phyloP scores from a whole-genome alignment of 2,888 invertebrate species.

The Amphipoea oculea region DNA sequence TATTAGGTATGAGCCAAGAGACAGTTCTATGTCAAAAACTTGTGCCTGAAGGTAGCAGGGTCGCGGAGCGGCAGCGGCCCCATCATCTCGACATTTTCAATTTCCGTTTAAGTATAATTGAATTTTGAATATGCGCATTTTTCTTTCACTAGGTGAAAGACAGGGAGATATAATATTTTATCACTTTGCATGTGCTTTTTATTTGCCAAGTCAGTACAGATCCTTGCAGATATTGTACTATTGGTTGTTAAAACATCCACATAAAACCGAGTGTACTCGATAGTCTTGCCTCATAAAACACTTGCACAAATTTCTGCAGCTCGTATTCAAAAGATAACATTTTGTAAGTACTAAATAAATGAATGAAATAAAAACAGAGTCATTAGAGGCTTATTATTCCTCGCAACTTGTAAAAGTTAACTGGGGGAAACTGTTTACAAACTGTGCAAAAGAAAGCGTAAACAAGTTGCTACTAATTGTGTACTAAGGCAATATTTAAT shows the following conservation, averaged over 20 bases:
- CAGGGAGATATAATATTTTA: slow-evolving; percentile 40
- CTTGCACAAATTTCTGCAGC: neutral
- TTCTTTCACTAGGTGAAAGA: slow-evolving; percentile 54
- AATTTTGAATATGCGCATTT: slow-evolving; percentile 76
- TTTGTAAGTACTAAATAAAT: slow-evolving; percentile 30
- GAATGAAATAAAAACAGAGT: slow-evolving; percentile 42
- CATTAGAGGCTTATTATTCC: slow-evolving; percentile 53
- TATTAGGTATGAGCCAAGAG: slow-evolving; percentile 36
- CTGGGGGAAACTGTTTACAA: slow-evolving; percentile 52
- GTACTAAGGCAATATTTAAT: slow-evolving; percentile 57
- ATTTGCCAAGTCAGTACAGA: slow-evolving; percentile 18
- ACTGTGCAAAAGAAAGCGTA: slow-evolving; percentile 58
- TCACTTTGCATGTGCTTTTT: slow-evolving; percentile 40
- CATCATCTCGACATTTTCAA: slow-evolving; percentile 81
- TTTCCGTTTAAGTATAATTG: slow-evolving; percentile 85
- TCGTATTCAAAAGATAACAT: slow-evolving; percentile 17
- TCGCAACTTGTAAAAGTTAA: slow-evolving; percentile 49
- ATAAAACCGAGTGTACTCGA: neutral
- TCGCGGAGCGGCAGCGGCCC: slow-evolving; percentile 67
- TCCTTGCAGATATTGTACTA: neutral
- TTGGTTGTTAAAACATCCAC: neutral
- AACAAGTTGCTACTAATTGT: slow-evolving; percentile 60
- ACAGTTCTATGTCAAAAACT: slow-evolving; percentile 56
- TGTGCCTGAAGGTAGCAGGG: slow-evolving; percentile 59
- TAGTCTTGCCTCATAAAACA: neutral